Evolutionary conservation across 2,113 vertebrate species (phyloP), one percentile per base, ranked within the genome.

Genomic region (Anguilla japonica): DNA sequence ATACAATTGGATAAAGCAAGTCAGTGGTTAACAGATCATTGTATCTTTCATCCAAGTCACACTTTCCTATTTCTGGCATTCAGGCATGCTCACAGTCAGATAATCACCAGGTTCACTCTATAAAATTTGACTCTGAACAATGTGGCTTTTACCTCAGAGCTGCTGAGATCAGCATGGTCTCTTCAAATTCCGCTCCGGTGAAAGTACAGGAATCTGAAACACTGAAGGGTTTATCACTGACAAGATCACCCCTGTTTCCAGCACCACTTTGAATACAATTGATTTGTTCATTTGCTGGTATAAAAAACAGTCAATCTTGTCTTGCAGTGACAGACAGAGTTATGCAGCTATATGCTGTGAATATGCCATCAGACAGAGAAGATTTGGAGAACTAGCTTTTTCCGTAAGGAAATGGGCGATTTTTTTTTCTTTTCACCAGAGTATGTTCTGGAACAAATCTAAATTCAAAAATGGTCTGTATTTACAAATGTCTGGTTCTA

Each of bases 371-470:
- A 34, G 7, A 71, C 5, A 20, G n/a, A 13, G 26, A 9, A 75
- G 26, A 26, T 67, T 67, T 75, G n/a, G 71, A 34, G 71, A 34
- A 26, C n/a, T 13, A 75, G 86, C 83, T 79, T 87, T 90, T 78
- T 82, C 87, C 83, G 41, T 83, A 11, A 71, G 26, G 1, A 6
- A 16, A 84, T 29, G 13, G 9, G 39, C 9, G 39, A 18, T 41
- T 60, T 14, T 63, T 83, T 83, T 63, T 57, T 83, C 16, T 13
- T 53, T 53, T 53, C 50, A 53, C 11, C 50, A 46, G 43, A 46
- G 43, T 46, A 46, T 46, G 9, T 46, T 46, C 43, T 46, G 43
- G 43, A 46, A 46, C 43, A 46, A 46, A 46, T 46, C 9, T 46
- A 46, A 46, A 46, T 34, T 34, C 5, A 46, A 53, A 53, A 53